Evolutionary conservation across 2,888 invertebrate genomes (phyloP), one percentile per base, ranked within the genome.

Genomic region (Ophion obscuratus): DNA sequence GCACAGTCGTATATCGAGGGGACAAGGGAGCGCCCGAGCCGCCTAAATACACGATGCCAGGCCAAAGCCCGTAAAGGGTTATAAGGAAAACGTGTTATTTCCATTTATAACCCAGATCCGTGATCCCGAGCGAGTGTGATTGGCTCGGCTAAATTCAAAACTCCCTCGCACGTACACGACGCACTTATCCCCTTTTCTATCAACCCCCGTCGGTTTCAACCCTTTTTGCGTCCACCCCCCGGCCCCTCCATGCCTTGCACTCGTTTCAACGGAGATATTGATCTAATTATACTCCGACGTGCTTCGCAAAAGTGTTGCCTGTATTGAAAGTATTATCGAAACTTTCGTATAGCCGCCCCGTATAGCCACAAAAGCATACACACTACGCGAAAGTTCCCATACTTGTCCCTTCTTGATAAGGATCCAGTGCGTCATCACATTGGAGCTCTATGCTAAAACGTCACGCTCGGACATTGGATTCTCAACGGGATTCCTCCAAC

Each of bases 91-190:
- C 61, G 81, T 59, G 71, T 57, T 47, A 84, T 84, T 81, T 84
- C 76, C 81, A 84, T 81, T 84, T 77, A 76, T 84, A 81, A 47
- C 61, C 76, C 47, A 71, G 71, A 71, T 81, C 71, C 53, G 81
- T 80, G 84, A 77, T 81, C 76, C 80, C 75, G 70, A 70, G 62
- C 76, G 83, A 84, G 14, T 53, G 70, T 77, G 89, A 89, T 88
- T 88, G 78, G 78, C 86, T 82, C 85, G 87, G 77, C 24, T 81
- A 77, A 77, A 76, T 81, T 84, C 81, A 53, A 76, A 81, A 81
- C 71, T 84, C 76, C 70, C 84, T 61, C 31, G 27, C 24, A 44
- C 75, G 83, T 84, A 83, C 81, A 83, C 87, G 14, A 53, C 36
- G 77, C 84, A 79, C 85, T 70, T 81, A 81, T 82, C 82, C 59